Base-by-base conservation (phyloP, 2,888 invertebrate species). In the Gonocerus acuteangulatus region DNA sequence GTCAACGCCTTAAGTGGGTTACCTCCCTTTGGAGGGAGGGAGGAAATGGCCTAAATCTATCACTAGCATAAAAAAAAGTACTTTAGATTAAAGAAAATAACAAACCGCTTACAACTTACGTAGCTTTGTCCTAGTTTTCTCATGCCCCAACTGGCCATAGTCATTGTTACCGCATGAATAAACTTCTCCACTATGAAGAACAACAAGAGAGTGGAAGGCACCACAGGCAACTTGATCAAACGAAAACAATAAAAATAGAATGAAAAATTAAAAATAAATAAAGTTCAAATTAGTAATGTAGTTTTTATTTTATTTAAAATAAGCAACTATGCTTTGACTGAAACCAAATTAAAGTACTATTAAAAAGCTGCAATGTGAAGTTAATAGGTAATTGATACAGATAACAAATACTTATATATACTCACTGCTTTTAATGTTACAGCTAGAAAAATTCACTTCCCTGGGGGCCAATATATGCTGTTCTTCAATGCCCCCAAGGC, bases 131-230 rank as follows among this genome's bases (percentile, higher is more conserved):
- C 65, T 61, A 44, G 62, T 60, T 60, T 68, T 67, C 16, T 80
- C 78, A 71, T 87, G 87, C 3, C 95, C 96, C 58, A 97, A 79
- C 73, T 97, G 96, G 1, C 93, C 91, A 70, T 83, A 83, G 71
- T 94, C 93, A 78, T 97, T 97, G 72, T 81, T 88, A 1, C 97
- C 97, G 78, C 95, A 95, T 1, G 93, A 87, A 75, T 84, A 94
- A 4, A 95, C 78, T 69, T 85, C 80, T 9, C 95, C 95, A 71
- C 83, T 81, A 62, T 78, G 77, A 0, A 88, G 85, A 0, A 93
- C 77, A 66, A 93, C 80, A 13, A 95, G 73, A 0, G 90, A 86
- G 73, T 95, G 93, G 68, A 84, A 84, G 69, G 86, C 83, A 19
- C 95, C 94, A 69, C 93, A 89, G 3, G 87, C 83, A 67, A 83